These are phyloP conservation scores for Petrocephalus zakoni DNA, from an alignment of 2,113 vertebrate genomes.

Conservation along the genomic window DNA sequence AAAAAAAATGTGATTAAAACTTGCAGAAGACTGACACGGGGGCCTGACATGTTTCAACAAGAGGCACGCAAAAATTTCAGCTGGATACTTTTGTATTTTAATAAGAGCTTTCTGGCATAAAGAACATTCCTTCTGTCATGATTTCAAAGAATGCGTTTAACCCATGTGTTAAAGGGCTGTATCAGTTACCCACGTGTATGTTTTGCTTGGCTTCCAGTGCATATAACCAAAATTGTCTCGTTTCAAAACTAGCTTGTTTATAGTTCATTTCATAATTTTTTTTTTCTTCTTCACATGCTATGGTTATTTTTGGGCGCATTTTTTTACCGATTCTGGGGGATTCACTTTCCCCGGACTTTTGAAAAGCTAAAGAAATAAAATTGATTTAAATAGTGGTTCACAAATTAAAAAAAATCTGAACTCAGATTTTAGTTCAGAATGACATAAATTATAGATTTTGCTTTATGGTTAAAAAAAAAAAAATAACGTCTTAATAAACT, in stretches of 20 bases:
- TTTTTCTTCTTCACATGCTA: conserved; percentile 14
- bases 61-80: conserved; percentile 19
- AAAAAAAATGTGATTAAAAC: conserved; percentile 19
- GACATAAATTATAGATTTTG: not conserved
- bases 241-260: conserved; percentile 34
- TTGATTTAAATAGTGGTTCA: not conserved
- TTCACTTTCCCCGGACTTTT: not conserved
- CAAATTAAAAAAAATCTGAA: not conserved
- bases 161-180: conserved; percentile 28
- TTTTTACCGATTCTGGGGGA: not conserved
- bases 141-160: conserved; percentile 23
- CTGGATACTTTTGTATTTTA: conserved; percentile 21
- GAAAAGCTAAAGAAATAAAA: conserved; percentile 24
- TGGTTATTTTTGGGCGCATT: conserved; percentile 10
- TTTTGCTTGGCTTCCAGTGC: conserved; percentile 32
- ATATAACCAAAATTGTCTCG: conserved; percentile 19
- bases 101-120: conserved; percentile 22
- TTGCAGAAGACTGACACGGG: conserved; percentile 1
- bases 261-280: conserved; percentile 19
- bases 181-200: conserved; percentile 31
- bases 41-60: conserved; percentile 17
- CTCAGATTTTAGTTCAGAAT: not conserved
- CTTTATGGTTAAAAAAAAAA: not conserved
- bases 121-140: not conserved
- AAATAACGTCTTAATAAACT: not conserved